Conservation (phyloP, 2,888 invertebrate species). For the Eupithecia exiguata region DNA sequence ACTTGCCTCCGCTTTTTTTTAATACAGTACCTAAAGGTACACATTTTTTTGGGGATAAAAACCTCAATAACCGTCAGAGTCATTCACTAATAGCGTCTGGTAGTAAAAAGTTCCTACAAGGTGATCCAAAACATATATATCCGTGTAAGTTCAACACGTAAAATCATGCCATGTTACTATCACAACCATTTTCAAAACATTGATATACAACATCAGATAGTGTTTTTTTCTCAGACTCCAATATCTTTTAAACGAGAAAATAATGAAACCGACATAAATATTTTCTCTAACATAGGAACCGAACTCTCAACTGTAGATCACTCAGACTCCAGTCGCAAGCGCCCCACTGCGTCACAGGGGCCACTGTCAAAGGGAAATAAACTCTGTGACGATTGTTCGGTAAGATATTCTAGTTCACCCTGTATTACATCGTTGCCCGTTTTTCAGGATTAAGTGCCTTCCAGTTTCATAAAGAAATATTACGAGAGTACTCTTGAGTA, state of each 20-base stretch:
- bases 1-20: not conserved
- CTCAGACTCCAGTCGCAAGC: no score
- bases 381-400: not conserved
- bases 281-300: not conserved
- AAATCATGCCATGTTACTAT: no score
- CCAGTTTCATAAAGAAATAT: slow-evolving; percentile 34
- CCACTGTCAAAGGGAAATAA: not conserved
- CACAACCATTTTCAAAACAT: not conserved
- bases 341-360: not conserved
- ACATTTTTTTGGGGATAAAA: slow-evolving; percentile 1
- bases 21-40: not conserved
- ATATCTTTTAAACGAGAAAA: not conserved
- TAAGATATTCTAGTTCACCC: not conserved
- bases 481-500: slow-evolving; percentile 17
- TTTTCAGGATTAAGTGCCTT: slow-evolving; percentile 34
- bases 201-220: not conserved
- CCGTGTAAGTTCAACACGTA: no score
- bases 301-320: not conserved
- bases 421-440: slow-evolving; percentile 30
- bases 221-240: not conserved
- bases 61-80: slow-evolving; percentile 19
- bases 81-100: slow-evolving; percentile 35
- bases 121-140: slow-evolving; percentile 1
- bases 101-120: slow-evolving; percentile 24
- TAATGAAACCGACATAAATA: not conserved